Percentiles rank a stretch among this genome's conserved stretches.
phyloP scores from a whole-genome alignment of 2,797 vertebrate genomes.

The Gymnothorax reevesii region DNA sequence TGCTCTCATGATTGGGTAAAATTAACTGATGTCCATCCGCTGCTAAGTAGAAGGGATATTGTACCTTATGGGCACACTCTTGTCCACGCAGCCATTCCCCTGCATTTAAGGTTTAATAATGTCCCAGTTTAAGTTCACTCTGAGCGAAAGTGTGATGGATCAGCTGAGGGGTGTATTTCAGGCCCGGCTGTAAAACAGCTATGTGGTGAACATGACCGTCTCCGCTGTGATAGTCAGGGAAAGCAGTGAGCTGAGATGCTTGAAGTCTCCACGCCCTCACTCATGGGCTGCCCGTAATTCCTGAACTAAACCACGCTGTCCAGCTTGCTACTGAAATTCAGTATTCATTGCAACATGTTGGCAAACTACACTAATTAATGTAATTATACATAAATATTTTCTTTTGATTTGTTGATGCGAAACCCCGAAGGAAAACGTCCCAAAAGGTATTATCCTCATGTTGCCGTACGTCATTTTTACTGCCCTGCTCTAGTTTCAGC shows the following conservation, averaged over 20 bases:
- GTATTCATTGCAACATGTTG: not conserved
- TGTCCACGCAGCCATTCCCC: not conserved
- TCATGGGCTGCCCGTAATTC: not conserved
- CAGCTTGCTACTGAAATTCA: not conserved
- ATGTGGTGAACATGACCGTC: slow-evolving; percentile 11
- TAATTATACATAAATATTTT: not conserved
- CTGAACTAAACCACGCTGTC: not conserved
- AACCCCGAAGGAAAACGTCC: not conserved
- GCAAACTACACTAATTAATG: not conserved
- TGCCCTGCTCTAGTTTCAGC: not conserved
- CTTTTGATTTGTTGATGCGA: not conserved
- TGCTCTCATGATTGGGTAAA: too few relatives aligned
- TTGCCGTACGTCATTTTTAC: not conserved
- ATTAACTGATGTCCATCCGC: too few relatives aligned
- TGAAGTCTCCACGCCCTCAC: not conserved
- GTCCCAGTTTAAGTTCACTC: not conserved
- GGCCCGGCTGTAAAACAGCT: not conserved
- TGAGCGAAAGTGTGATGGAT: not conserved
- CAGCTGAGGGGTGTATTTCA: slow-evolving; percentile 12
- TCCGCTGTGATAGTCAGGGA: not conserved
- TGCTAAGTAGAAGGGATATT: not conserved
- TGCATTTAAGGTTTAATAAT: not conserved
- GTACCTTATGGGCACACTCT: not conserved
- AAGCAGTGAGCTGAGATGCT: slow-evolving; percentile 1
- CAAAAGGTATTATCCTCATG: not conserved